A percentile compares a stretch with the other conserved stretches of the same genome.
Conservation (phyloP, 1,140 invertebrate genomes). For the Drosophila ogumai region DNA sequence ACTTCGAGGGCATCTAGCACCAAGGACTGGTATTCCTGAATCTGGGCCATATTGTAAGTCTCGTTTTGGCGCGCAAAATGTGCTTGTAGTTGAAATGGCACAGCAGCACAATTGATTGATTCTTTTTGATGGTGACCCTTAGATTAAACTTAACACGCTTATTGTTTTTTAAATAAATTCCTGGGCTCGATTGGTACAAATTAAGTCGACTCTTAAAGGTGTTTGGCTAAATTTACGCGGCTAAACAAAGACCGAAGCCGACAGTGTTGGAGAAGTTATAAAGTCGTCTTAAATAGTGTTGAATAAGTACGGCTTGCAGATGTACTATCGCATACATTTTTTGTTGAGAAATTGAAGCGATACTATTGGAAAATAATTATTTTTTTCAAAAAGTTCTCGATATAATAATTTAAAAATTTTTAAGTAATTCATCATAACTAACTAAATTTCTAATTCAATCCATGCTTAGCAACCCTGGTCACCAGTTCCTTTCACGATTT, state of each 20-base stretch:
- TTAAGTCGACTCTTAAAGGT: conserved; percentile 3
- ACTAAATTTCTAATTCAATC: too few relatives aligned
- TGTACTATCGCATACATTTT: not conserved
- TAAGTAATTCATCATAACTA: fast-evolving
- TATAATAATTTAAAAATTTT: too few relatives aligned
- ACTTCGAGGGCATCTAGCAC: conserved; percentile 90
- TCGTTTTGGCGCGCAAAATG: conserved; percentile 59
- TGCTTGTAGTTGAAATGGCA: conserved; percentile 27
- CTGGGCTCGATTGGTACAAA: conserved; percentile 29
- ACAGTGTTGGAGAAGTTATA: conserved; percentile 42
- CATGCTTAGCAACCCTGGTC: not conserved
- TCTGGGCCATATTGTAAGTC: conserved; percentile 69
- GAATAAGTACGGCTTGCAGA: not conserved
- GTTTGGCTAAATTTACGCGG: conserved; percentile 62
- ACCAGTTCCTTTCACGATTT: not conserved
- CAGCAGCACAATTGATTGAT: not conserved
- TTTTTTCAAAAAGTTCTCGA: too few relatives aligned
- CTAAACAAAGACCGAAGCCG: conserved; percentile 68
- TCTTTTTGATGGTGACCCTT: not conserved
- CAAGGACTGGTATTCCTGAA: conserved; percentile 86
- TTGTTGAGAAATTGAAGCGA: not conserved
- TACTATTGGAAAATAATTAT: not conserved
- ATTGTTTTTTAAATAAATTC: not conserved
- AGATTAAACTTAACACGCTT: not conserved
- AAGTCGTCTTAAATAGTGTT: conserved; percentile 10